Conservation (phyloP, 1,140 invertebrate species). For the Chrysoperla carnea region DNA sequence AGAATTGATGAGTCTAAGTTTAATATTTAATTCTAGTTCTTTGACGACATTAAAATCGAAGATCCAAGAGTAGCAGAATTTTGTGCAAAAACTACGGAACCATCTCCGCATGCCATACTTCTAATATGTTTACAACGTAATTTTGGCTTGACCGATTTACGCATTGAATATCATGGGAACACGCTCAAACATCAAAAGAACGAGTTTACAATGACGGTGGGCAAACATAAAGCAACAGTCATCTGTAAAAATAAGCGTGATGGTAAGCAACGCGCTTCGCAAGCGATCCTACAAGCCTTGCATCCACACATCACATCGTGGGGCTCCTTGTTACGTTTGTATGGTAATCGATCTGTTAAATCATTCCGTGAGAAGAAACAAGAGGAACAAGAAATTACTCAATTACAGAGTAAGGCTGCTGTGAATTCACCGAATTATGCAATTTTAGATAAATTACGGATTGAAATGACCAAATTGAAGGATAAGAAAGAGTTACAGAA, state of each 20-base stretch:
- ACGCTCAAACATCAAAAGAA: constrained; percentile 83
- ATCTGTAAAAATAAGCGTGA: constrained; percentile 90
- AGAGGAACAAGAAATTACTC: constrained; percentile 85
- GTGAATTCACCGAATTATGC: constrained; percentile 86
- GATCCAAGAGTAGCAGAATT: constrained; percentile 88
- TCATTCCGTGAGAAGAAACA: constrained; percentile 88
- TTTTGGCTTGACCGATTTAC: constrained; percentile 75
- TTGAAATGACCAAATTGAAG: constrained; percentile 73
- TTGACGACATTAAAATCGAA: constrained; percentile 83
- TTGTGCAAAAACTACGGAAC: constrained; percentile 87
- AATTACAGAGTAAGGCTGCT: constrained; percentile 75
- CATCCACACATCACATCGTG: constrained; percentile 90
- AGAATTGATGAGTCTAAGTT: too few relatives aligned
- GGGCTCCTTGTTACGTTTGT: constrained; percentile 83
- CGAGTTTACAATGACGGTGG: constrained; percentile 88
- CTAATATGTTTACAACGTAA: constrained; percentile 85
- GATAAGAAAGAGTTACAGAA: constrained; percentile 23
- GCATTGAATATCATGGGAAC: constrained; percentile 66
- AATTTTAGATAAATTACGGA: constrained; percentile 74
- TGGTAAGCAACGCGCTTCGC: constrained; percentile 91
- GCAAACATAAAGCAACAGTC: constrained; percentile 77
- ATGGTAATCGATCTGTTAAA: constrained; percentile 83
- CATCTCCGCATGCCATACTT: constrained; percentile 83
- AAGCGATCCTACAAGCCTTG: constrained; percentile 78
- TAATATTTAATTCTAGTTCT: constrained; percentile 64